These are phyloP conservation scores for Dasypus novemcinctus DNA, from an alignment of 2,113 vertebrate species.

Conservation along the genomic window DNA sequence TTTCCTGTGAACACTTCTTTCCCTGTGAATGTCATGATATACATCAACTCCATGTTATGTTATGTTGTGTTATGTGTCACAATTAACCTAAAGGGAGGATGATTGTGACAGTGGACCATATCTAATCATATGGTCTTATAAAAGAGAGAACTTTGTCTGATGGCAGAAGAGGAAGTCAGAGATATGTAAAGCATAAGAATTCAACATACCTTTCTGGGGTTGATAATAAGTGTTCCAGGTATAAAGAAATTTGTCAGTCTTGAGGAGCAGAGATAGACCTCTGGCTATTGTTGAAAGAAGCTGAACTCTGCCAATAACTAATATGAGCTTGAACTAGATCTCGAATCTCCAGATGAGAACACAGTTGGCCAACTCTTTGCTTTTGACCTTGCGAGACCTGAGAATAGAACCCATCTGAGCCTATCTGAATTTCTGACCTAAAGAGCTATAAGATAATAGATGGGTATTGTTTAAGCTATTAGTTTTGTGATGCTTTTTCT, in stretches of 20 bases:
- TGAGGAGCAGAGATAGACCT: neutral
- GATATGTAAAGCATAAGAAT: neutral
- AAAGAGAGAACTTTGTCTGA: neutral
- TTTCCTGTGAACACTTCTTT: neutral
- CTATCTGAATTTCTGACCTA: neutral
- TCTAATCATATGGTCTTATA: neutral
- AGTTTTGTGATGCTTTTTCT: neutral
- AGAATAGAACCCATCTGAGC: neutral
- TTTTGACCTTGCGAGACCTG: neutral
- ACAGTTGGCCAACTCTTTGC: neutral
- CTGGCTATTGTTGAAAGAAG: neutral
- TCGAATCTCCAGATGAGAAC: neutral
- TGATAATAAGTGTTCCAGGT: fast-evolving
- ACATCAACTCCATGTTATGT: neutral
- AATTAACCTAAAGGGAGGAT: neutral
- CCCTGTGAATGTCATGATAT: neutral
- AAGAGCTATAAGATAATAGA: neutral
- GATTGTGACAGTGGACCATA: neutral
- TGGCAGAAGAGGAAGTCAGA: neutral
- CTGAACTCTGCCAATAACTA: neutral
- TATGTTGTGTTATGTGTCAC: neutral
- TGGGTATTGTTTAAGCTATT: neutral
- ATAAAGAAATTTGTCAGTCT: neutral
- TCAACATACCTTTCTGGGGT: fast-evolving
- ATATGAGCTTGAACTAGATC: neutral